Conservation (phyloP, 2,888 invertebrate species). For the Poecilobothrus nobilitatus region DNA sequence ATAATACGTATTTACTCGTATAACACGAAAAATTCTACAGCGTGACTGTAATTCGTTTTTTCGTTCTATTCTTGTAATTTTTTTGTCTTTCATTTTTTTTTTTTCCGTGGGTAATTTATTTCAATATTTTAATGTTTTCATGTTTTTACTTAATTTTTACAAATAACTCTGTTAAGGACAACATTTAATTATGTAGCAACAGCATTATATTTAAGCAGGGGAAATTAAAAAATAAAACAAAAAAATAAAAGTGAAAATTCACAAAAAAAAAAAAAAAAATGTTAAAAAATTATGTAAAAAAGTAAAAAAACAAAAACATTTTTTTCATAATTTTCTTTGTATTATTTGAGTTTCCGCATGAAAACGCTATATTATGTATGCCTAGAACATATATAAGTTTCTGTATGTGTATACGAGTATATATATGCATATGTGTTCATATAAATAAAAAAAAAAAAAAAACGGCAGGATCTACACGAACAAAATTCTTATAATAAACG, state of each 20-base stretch:
- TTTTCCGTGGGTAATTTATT: constrained; percentile 1
- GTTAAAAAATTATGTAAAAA: too few relatives aligned
- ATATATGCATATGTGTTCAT: too few relatives aligned
- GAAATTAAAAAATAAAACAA: neutral
- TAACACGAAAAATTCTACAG: neutral
- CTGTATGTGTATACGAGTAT: too few relatives aligned
- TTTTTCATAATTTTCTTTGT: too few relatives aligned
- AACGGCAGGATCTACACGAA: neutral
- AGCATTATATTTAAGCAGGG: constrained; percentile 1
- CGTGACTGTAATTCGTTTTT: neutral
- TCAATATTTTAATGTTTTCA: constrained; percentile 4
- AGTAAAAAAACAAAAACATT: too few relatives aligned
- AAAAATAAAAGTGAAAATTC: too few relatives aligned
- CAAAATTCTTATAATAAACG: too few relatives aligned
- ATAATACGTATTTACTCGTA: neutral
- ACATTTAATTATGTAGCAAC: constrained; percentile 4
- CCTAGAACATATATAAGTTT: too few relatives aligned
- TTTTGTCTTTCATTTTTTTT: neutral
- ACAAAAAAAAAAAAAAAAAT: too few relatives aligned
- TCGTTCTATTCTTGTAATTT: neutral
- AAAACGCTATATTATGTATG: neutral
- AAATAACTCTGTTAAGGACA: constrained; percentile 6
- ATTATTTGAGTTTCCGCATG: neutral
- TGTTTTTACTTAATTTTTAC: constrained; percentile 6
- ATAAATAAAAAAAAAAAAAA: too few relatives aligned